Evolutionary conservation across 2,888 invertebrate species (phyloP).

Genomic region (Ophion obscuratus): DNA sequence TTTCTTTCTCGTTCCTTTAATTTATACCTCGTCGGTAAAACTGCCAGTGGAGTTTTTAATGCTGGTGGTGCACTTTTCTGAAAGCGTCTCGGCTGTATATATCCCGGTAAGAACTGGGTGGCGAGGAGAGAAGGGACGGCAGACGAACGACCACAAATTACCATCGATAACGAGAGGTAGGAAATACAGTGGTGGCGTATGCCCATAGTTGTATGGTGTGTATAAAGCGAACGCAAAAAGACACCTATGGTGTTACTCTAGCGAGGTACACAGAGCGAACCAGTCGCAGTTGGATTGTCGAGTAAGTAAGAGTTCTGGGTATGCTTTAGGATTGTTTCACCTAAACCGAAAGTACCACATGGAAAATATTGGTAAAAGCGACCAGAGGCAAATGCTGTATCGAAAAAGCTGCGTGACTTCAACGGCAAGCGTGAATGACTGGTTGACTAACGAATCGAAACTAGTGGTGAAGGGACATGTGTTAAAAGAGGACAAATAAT

Average conservation of each 20-base stretch:
- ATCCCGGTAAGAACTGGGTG: conserved; percentile 3
- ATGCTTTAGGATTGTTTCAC: conserved; percentile 31
- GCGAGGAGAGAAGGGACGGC: background rate
- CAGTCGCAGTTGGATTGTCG: background rate
- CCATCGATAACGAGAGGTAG: conserved; percentile 68
- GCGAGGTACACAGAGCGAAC: background rate
- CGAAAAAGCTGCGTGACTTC: background rate
- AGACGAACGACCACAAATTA: conserved; percentile 68
- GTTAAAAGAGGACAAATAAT: background rate
- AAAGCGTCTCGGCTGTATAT: conserved; percentile 59
- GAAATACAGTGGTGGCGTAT: conserved; percentile 54
- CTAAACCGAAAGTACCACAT: background rate
- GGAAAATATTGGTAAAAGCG: background rate
- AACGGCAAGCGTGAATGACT: background rate
- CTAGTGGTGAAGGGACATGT: background rate
- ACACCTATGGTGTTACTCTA: background rate
- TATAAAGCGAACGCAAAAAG: background rate
- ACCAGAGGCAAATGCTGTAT: background rate
- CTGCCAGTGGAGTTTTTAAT: conserved; percentile 70
- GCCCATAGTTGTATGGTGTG: background rate
- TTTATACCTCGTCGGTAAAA: conserved; percentile 69
- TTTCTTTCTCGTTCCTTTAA: conserved; percentile 63
- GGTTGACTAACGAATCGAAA: background rate
- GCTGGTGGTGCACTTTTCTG: conserved; percentile 70
- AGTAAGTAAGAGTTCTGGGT: conserved; percentile 22